Base-by-base conservation (phyloP, 2,888 invertebrate genomes). In the Notodonta dromedarius region DNA sequence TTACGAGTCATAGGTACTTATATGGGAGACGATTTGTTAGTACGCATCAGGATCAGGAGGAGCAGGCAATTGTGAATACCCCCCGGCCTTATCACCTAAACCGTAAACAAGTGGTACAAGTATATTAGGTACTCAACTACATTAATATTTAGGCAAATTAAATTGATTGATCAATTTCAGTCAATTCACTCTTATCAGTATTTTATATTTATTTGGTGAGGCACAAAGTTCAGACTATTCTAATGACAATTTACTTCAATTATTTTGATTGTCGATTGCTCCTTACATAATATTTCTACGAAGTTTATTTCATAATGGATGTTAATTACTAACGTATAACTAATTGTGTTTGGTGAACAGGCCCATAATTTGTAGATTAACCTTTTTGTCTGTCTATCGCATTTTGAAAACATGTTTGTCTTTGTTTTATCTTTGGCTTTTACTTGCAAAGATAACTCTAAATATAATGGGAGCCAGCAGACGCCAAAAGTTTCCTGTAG, bases 181-280 rank as follows among this genome's bases (percentile, higher is more conserved):
- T 46, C 46, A 46, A 6, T 46, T 46, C 5, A 1, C 13, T n/a
- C 46, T 46, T 46, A 46, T 46, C 46, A 46, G 46, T n/a, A 1
- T 11, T 9, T 42, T 12, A 42, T 12, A 46, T 46, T 24, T 11
- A n/a, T 46, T 46, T 13, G n/a, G 9, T 46, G 46, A 46, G 5
- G 46, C 46, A 5, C n/a, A 51, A 8, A 57, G 42, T 42, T 44
- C 32, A 9, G 35, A 5, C 44, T 32, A 24, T 35, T 48, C 11
- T 48, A 57, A 48, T 50, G 60, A 39, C 40, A 56, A 60, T 48
- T n/a, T 16, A 60, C 42, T 60, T 58, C 46, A 13, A 61, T 56
- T 32, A 51, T 51, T 51, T 24, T 8, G 9, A 11, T 12, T 42
- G 12, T 42, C 4, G n/a, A 24, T 24, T 57, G 14, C 51, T 42